These are phyloP conservation scores for Cyprinus carpio DNA, from an alignment of 2,113 vertebrate genomes.

Conservation along the genomic window DNA sequence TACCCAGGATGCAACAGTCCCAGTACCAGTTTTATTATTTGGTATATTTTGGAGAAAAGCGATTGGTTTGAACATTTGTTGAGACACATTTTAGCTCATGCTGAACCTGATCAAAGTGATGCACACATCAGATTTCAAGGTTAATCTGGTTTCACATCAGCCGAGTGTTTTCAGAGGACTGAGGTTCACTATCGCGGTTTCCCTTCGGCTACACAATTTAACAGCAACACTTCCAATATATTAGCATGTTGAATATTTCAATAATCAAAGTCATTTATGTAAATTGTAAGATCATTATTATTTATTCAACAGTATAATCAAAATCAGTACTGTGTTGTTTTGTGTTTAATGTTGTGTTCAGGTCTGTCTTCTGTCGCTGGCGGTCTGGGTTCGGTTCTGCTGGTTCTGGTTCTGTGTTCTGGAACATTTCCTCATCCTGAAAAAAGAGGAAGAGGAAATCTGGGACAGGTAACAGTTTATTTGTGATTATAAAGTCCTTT, in stretches of 20 bases:
- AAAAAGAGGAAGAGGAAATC: background rate
- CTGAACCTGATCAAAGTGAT: background rate
- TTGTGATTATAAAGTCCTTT: background rate
- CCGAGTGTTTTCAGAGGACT: too few species aligned
- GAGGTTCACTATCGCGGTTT: background rate
- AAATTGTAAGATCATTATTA: too few species aligned
- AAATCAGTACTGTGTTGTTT: too few species aligned
- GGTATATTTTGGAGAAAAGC: too few species aligned
- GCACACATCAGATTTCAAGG: too few species aligned
- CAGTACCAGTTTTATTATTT: too few species aligned
- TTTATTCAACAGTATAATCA: too few species aligned
- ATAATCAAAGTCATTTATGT: too few species aligned
- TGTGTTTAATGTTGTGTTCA: background rate
- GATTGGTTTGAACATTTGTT: background rate
- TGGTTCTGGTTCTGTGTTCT: conserved; percentile 1
- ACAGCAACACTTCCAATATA: background rate
- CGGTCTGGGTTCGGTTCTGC: background rate
- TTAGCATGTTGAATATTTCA: too few species aligned
- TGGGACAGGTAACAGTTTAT: background rate
- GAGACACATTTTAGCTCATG: background rate
- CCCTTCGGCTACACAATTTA: background rate
- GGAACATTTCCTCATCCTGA: conserved; percentile 1
- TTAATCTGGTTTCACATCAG: too few species aligned
- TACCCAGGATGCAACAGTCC: background rate
- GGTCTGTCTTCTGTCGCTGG: background rate